These are phyloP conservation scores for Distichodus sexfasciatus DNA, from an alignment of 2,797 vertebrate species.

Conservation along the genomic window DNA sequence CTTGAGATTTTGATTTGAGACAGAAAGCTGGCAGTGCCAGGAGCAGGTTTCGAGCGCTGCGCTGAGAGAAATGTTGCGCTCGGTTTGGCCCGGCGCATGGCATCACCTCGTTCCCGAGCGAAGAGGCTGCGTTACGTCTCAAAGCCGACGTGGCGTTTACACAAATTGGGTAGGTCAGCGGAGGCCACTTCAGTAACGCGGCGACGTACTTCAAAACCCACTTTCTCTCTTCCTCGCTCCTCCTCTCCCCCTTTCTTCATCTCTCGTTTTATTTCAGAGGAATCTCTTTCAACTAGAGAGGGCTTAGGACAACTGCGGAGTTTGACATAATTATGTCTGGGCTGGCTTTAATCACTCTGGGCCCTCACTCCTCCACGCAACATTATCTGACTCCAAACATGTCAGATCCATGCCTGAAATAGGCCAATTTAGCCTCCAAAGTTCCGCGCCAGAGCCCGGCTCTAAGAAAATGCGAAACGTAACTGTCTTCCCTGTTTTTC, in stretches of 20 bases:
- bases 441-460: slow-evolving; percentile 58
- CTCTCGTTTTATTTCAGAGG: slow-evolving; percentile 59
- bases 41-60: slow-evolving; percentile 12
- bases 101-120: slow-evolving; percentile 35
- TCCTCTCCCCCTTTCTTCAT: slow-evolving; percentile 52
- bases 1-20: slow-evolving; percentile 1
- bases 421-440: slow-evolving; percentile 72
- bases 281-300: slow-evolving; percentile 78
- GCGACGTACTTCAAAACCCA: slow-evolving; percentile 67
- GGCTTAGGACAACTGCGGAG: slow-evolving; percentile 71
- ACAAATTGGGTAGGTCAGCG: slow-evolving; percentile 64
- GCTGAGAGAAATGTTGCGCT: slow-evolving; percentile 24
- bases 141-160: slow-evolving; percentile 54
- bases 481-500: slow-evolving; percentile 62
- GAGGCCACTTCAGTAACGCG: slow-evolving; percentile 61
- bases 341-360: slow-evolving; percentile 78
- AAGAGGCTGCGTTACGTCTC: slow-evolving; percentile 44
- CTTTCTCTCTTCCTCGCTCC: slow-evolving; percentile 52
- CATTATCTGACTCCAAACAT: slow-evolving; percentile 69
- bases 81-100: slow-evolving; percentile 42
- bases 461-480: slow-evolving; percentile 58
- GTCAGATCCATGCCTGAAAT: slow-evolving; percentile 66
- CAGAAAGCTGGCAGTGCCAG: not conserved
- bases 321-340: slow-evolving; percentile 76
- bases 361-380: slow-evolving; percentile 66